Base-by-base conservation (phyloP, 2,888 invertebrate genomes). In the Idaea aversata region DNA sequence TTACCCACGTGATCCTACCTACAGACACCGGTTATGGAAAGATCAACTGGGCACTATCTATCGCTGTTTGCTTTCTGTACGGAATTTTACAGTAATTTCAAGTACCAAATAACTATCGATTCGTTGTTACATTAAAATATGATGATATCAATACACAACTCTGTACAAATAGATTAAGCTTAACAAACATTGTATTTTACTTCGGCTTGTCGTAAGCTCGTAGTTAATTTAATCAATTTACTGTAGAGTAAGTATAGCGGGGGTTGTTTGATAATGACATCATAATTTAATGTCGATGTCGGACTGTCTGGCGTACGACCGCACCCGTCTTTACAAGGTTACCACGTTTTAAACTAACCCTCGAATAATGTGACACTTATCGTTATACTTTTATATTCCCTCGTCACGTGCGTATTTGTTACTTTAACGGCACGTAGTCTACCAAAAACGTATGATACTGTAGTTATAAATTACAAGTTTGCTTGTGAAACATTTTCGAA, bases 301-400 rank as follows among this genome's bases (percentile, higher is more conserved):
- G 66, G 74, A 62, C 67, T 66, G 76, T 71, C 75, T 73, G 79
- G 67, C 66, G 59, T 36, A 16, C 65, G 74, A 74, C 81, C 82
- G 75, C 84, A 74, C 84, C 81, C 80, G 69, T 67, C 69, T 57
- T 69, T 61, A 76, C 75, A 81, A 79, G 79, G 79, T 77, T 75
- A 66, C 64, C 66, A 62, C 65, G 65, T 67, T 67, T 61, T 25
- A 57, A 63, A 64, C 36, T 63, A 64, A 70, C 65, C 68, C 69
- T 72, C 70, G 64, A 59, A 38, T 66, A 65, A 65, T 64, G 66
- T 68, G 34, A 59, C 38, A 47, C 16, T 68, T 47, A 63, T 65
- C 59, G 59, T 15, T 25, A 7, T 47, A 7, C 10, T 4, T 47
- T 47, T 47, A 47, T 47, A 13, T 47, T 13, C 47, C 47, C 47